A percentile compares a stretch with the other conserved stretches of the same genome.
Evolutionary conservation across 2,888 invertebrate genomes (phyloP).

Genomic region (Therioaphis trifolii): DNA sequence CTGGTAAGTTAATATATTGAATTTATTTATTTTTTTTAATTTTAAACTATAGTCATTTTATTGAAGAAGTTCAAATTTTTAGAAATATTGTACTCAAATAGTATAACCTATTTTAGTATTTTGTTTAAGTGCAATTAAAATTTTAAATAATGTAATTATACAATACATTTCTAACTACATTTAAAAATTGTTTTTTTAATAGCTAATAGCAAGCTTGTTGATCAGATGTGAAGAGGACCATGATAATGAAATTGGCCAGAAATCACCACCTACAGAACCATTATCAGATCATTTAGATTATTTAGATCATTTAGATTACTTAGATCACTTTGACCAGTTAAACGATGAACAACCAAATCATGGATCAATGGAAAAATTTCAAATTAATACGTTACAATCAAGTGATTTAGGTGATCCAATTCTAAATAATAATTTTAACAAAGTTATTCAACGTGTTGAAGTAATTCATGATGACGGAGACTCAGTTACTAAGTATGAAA

Average conservation of each 20-base stretch:
- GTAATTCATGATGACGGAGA: conserved; percentile 2
- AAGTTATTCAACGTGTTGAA: background rate
- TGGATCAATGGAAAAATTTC: background rate
- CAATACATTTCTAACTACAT: too few species aligned
- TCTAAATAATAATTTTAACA: background rate
- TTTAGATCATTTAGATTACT: background rate
- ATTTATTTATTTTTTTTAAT: too few species aligned
- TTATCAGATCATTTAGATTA: too few species aligned
- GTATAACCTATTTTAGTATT: too few species aligned
- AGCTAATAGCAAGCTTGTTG: conserved; percentile 2
- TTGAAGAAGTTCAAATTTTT: too few species aligned
- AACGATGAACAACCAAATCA: background rate
- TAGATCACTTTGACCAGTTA: background rate
- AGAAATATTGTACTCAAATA: too few species aligned
- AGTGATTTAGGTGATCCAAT: background rate
- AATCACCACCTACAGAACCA: background rate
- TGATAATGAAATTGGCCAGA: background rate
- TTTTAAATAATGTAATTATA: too few species aligned
- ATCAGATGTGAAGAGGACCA: background rate
- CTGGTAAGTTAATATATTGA: conserved; percentile 4
- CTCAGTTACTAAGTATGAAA: background rate
- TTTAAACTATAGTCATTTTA: too few species aligned
- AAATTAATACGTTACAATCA: background rate
- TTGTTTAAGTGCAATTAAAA: too few species aligned
- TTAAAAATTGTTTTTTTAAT: conserved; percentile 3